A percentile compares a stretch with the other conserved stretches of the same genome.
Conservation (phyloP, 1,140 invertebrate species). For the Anoplophora glabripennis region DNA sequence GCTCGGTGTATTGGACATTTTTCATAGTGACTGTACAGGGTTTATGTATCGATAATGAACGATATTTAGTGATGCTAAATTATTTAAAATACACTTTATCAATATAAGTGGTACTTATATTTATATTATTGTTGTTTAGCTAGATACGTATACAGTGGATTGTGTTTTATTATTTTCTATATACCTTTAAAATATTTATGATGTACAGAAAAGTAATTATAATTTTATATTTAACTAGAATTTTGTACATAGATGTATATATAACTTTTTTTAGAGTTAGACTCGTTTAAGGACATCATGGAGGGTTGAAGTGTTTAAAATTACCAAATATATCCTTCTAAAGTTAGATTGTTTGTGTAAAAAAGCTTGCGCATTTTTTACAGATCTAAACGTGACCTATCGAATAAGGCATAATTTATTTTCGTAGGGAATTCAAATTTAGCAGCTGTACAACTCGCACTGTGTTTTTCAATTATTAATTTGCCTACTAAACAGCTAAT, state of each 20-base stretch:
- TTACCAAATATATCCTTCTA: too few relatives aligned
- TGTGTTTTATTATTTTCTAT: neutral
- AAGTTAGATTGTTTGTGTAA: too few relatives aligned
- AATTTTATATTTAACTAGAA: neutral
- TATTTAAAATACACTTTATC: neutral
- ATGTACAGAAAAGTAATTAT: neutral
- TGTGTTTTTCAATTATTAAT: too few relatives aligned
- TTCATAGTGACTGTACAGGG: neutral
- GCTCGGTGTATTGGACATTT: neutral
- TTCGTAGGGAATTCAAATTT: too few relatives aligned
- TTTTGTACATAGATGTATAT: conserved; percentile 4
- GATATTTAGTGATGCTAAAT: neutral
- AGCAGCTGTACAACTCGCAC: too few relatives aligned
- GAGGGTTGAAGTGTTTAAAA: too few relatives aligned
- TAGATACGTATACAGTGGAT: neutral
- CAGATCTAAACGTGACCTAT: too few relatives aligned
- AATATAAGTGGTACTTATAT: neutral
- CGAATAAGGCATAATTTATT: too few relatives aligned
- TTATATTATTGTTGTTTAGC: neutral
- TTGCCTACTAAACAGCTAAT: too few relatives aligned
- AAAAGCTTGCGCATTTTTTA: too few relatives aligned
- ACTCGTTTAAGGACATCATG: too few relatives aligned
- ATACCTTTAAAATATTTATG: neutral
- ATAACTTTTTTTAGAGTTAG: neutral
- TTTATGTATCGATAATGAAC: neutral